Percentiles rank a stretch among this genome's conserved stretches.
Conservation (phyloP, 92 coral and sea anemone genomes). For the Palythoa caribaeorum region DNA sequence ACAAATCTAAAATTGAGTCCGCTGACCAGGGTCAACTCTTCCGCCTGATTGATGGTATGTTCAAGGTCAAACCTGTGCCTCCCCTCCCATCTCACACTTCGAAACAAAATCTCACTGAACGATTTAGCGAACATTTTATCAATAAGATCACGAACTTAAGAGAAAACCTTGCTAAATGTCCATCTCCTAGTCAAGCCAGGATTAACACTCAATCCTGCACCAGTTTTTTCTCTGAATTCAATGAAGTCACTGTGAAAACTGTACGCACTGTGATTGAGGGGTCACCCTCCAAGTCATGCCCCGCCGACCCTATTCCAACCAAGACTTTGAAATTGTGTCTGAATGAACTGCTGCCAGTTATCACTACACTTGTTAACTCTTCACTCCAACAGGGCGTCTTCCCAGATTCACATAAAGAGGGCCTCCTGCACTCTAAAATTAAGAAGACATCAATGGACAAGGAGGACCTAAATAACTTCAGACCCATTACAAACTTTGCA, state of each 20-base stretch:
- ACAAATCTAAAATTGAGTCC: too few relatives aligned
- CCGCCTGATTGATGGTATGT: too few relatives aligned
- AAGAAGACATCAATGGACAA: background rate
- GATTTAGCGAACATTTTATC: conserved; percentile 46
- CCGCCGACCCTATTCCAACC: conserved; percentile 40
- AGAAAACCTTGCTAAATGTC: conserved; percentile 40
- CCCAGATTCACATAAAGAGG: background rate
- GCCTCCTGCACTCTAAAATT: background rate
- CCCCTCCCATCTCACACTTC: conserved; percentile 42
- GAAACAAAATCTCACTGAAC: conserved; percentile 39
- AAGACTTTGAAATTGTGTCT: conserved; percentile 46
- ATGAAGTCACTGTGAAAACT: conserved; percentile 9
- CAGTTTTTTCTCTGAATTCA: conserved; percentile 44
- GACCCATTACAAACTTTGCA: background rate
- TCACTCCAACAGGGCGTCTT: background rate
- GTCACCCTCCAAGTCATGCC: conserved; percentile 35
- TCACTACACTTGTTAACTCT: background rate
- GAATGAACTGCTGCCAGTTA: conserved; percentile 13
- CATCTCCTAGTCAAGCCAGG: conserved; percentile 9
- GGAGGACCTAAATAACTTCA: background rate
- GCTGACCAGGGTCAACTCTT: too few relatives aligned
- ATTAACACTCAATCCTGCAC: conserved; percentile 31
- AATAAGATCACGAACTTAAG: conserved; percentile 46
- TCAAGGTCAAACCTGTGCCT: too few relatives aligned
- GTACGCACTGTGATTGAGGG: conserved; percentile 8